Conservation (phyloP, 35 echinoderm and acorn worm genomes). For the Patiria miniata region DNA sequence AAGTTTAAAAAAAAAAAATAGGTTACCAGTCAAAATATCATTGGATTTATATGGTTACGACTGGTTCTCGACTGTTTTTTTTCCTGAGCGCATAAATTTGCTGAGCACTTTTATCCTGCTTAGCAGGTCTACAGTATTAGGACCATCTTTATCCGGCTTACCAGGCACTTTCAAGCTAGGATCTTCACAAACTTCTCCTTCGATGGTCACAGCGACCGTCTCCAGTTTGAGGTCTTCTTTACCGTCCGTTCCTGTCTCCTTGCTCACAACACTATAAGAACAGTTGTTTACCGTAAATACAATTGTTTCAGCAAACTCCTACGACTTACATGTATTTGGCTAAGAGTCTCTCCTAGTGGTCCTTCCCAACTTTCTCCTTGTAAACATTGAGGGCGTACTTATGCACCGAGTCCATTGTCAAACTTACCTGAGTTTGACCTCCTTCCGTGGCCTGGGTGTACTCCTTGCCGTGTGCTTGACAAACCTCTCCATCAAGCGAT, state of each 20-base stretch:
- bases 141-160: conserved; percentile 27
- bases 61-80: too few species aligned
- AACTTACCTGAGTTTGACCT: conserved; percentile 91
- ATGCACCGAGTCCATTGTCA: too few species aligned
- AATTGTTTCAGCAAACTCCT: not conserved
- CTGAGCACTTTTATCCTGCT: not conserved
- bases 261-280: conserved; percentile 79
- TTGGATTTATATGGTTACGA: too few species aligned
- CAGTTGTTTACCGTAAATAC: not conserved
- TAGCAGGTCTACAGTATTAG: not conserved
- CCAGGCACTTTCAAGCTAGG: conserved; percentile 82
- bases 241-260: conserved; percentile 78
- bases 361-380: too few species aligned
- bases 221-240: conserved; percentile 83
- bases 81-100: too few species aligned
- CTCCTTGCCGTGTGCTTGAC: conserved; percentile 69
- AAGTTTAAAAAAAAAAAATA: too few species aligned
- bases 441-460: conserved; percentile 44
- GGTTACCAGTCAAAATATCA: too few species aligned
- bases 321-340: not conserved
- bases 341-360: not conserved
- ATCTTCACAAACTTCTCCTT: conserved; percentile 72
- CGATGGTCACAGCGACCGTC: conserved; percentile 58
- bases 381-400: too few species aligned
- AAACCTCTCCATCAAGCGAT: conserved; percentile 85